Conservation (phyloP, 2,113 vertebrate species). For the Sorex araneus region DNA sequence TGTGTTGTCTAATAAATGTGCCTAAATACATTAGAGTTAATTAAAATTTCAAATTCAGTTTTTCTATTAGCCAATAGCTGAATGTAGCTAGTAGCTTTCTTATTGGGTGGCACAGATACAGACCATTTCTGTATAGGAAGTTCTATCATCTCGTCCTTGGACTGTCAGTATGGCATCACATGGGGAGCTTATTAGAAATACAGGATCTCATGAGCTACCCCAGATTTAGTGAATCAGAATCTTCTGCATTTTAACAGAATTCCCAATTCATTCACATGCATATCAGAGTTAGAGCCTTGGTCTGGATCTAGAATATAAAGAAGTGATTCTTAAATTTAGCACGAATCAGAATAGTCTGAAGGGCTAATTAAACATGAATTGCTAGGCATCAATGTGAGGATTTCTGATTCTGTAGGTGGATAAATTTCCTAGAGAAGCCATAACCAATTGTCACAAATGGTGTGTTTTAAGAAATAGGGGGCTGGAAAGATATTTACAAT, state of each 20-base stretch:
- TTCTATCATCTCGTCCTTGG: neutral
- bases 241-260: neutral
- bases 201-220: neutral
- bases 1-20: neutral
- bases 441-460: neutral
- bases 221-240: neutral
- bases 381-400: neutral
- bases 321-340: neutral
- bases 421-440: neutral
- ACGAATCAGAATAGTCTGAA: neutral
- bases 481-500: too few relatives aligned
- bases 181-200: neutral
- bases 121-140: neutral
- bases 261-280: neutral
- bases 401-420: conserved; percentile 28
- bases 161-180: neutral
- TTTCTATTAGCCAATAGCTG: conserved; percentile 28
- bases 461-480: neutral
- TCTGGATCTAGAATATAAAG: conserved; percentile 28
- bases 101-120: neutral
- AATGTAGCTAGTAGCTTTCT: neutral
- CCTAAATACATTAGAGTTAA: conserved; percentile 33
- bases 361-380: neutral
- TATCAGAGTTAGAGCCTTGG: neutral
- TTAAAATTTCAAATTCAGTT: conserved; percentile 30